Evolutionary conservation across 1,140 invertebrate species (phyloP), one percentile per base, ranked within the genome.

Genomic region (Ips typographus): DNA sequence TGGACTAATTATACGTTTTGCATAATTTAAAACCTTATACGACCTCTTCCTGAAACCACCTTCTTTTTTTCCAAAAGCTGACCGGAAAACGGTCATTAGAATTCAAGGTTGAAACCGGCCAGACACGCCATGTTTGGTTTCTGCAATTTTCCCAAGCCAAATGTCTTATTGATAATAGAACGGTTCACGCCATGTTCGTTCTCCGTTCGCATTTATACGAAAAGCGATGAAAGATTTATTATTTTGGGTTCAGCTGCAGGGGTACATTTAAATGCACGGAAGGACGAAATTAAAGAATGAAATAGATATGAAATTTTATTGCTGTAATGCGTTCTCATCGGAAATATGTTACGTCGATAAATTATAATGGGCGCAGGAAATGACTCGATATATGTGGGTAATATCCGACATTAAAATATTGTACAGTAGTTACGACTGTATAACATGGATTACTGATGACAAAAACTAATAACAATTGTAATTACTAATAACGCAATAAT

Each of bases 111-210:
- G 8, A 37, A 37, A 56, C 53, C 22, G 53, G 7, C 53, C 53
- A 56, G 53, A 56, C 53, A 56, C 53, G 53, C 53, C 53, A 56
- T 56, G 53, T 56, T 56, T 56, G 53, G 22, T 56, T 56, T 56
- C 53, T 56, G 53, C 53, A 56, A 56, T 56, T 56, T 56, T 1
- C 22, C 36, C 53, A 22, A 22, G 53, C 53, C 53, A 56, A 56
- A 56, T 56, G 53, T 56, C 53, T 56, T 56, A 56, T 56, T 56
- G 53, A 56, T 56, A 56, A 56, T 56, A 39, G 53, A 56, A 56
- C 6, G 22, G n/a, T 56, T 56, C 53, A 56, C 53, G 53, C 53
- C 38, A 56, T 56, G 53, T 37, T 6, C 53, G 38, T 49, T 49
- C 53, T 39, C n/a, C 37, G 2, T 56, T 37, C 53, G 7, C 8